These are phyloP conservation scores for Ormyrus rosae DNA, from an alignment of 2,888 invertebrate species.

Conservation along the genomic window DNA sequence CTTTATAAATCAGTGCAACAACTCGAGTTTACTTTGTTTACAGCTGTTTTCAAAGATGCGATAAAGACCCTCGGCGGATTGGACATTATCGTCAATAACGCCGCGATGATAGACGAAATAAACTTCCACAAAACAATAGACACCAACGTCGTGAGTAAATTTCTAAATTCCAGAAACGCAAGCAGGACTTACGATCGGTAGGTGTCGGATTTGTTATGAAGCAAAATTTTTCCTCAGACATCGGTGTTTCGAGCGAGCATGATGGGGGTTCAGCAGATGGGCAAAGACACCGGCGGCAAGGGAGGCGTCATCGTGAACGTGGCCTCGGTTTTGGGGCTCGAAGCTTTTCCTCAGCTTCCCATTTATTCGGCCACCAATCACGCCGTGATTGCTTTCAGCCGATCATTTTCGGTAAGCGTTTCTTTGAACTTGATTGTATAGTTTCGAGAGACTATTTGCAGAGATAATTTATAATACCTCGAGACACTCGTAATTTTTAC, in stretches of 20 bases:
- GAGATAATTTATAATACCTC: too few species aligned
- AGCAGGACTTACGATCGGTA: too few species aligned
- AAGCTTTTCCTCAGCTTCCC: constrained; percentile 77
- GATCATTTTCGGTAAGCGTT: constrained; percentile 68
- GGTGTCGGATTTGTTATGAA: too few species aligned
- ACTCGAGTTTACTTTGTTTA: background rate
- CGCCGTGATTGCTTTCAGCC: constrained; percentile 72
- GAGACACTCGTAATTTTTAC: too few species aligned
- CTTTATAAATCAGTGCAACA: background rate
- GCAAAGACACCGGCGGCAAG: constrained; percentile 75
- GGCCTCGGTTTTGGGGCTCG: constrained; percentile 79
- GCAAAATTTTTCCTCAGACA: constrained; percentile 63
- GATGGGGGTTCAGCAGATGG: constrained; percentile 76
- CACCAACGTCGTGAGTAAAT: constrained; percentile 70
- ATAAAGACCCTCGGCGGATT: constrained; percentile 75
- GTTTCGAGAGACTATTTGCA: background rate
- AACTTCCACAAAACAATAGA: constrained; percentile 68
- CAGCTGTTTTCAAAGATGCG: constrained; percentile 73
- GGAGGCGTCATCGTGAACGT: constrained; percentile 83
- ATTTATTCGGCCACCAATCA: constrained; percentile 80
- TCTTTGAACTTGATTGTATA: too few species aligned
- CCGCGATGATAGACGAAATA: constrained; percentile 68
- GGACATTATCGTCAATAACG: constrained; percentile 78
- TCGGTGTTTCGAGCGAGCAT: constrained; percentile 74
- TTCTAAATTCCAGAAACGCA: background rate